These are phyloP conservation scores for Paratrypauchen microcephalus DNA, from an alignment of 2,797 vertebrate genomes.

Conservation along the genomic window DNA sequence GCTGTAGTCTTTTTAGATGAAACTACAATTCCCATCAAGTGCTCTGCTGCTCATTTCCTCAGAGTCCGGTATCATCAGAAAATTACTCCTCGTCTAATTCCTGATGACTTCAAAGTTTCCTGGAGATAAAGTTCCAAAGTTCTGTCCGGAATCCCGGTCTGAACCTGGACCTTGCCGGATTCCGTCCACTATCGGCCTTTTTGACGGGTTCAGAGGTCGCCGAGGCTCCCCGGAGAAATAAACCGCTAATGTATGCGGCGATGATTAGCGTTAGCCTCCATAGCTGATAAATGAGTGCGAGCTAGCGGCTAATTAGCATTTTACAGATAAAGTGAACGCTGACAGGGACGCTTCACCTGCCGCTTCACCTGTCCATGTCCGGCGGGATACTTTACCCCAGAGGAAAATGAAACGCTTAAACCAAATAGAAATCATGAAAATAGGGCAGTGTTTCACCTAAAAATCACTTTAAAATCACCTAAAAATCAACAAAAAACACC, in stretches of 20 bases:
- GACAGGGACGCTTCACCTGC: not conserved
- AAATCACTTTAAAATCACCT: no score
- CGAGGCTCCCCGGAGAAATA: constrained; percentile 50
- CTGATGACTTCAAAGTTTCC: constrained; percentile 41
- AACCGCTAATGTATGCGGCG: constrained; percentile 65
- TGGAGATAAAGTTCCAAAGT: constrained; percentile 44
- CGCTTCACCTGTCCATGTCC: no score
- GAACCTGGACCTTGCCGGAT: constrained; percentile 56
- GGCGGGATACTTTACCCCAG: no score
- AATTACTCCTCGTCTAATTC: constrained; percentile 25
- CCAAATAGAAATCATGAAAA: no score
- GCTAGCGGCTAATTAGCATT: not conserved
- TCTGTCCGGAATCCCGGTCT: constrained; percentile 32
- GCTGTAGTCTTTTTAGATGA: not conserved
- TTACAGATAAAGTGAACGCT: not conserved
- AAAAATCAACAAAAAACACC: no score
- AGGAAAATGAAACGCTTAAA: no score
- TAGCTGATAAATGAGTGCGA: constrained; percentile 31
- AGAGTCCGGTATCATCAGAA: constrained; percentile 14
- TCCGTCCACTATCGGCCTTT: constrained; percentile 67
- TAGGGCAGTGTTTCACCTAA: no score
- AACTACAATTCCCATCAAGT: constrained; percentile 4
- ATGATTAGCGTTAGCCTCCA: constrained; percentile 64
- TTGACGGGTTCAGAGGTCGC: constrained; percentile 68
- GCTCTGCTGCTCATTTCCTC: constrained; percentile 23